These are phyloP conservation scores for Mizuhopecten yessoensis DNA, from an alignment of 1,140 invertebrate species.

Conservation along the genomic window DNA sequence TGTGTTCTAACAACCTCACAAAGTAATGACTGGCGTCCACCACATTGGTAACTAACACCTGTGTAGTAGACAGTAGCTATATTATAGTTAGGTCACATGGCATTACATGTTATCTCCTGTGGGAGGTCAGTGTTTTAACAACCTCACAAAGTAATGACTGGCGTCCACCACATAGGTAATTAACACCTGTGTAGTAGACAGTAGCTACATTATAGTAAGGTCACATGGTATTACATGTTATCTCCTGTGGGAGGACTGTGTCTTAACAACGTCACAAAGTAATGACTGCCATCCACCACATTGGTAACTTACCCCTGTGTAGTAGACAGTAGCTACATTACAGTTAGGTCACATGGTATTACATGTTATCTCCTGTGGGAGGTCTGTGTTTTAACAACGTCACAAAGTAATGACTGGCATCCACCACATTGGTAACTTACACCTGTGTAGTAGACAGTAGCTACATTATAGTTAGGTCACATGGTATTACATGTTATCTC, in stretches of 20 bases:
- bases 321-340: no score
- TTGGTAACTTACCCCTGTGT: constrained; percentile 58
- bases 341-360: no score
- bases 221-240: no score
- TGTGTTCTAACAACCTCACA: constrained; percentile 66
- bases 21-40: constrained; percentile 68
- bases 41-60: constrained; percentile 63
- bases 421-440: constrained; percentile 56
- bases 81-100: no score
- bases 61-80: no score
- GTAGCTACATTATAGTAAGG: no score
- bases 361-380: background rate
- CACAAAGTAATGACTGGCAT: constrained; percentile 70
- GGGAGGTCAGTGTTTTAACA: constrained; percentile 60
- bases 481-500: no score
- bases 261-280: constrained; percentile 67
- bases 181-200: constrained; percentile 50
- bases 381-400: constrained; percentile 63
- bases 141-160: constrained; percentile 67
- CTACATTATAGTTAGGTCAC: no score
- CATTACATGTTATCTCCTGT: constrained; percentile 16
- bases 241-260: constrained; percentile 46
- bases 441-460: constrained; percentile 49
- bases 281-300: constrained; percentile 66
- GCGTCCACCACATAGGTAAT: constrained; percentile 63